phyloP scores from a whole-genome alignment of 2,113 vertebrate genomes.

The Cynopterus brachyotis region DNA sequence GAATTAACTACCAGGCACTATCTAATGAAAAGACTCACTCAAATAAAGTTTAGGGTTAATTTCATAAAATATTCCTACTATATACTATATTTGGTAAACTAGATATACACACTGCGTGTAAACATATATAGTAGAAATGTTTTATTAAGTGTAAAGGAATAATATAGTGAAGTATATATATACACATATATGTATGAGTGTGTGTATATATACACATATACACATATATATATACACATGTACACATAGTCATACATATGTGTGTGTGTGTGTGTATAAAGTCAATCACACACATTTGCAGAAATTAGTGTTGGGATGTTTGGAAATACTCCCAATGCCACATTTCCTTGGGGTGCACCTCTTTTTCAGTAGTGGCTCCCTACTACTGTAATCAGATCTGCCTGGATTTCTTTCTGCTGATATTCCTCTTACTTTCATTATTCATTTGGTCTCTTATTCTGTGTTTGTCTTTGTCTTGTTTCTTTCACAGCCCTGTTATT shows the following conservation, averaged over 20 bases:
- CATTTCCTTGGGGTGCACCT: neutral
- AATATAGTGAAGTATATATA: neutral
- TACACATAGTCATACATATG: no score
- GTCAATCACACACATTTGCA: neutral
- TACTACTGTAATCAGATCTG: constrained; percentile 4
- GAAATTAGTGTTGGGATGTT: neutral
- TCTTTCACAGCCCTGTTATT: constrained; percentile 90
- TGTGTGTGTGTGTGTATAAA: no score
- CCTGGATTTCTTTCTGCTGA: constrained; percentile 84
- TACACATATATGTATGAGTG: no score
- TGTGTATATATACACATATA: neutral
- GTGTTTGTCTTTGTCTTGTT: constrained; percentile 89
- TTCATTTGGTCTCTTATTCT: constrained; percentile 90
- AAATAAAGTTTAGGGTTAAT: neutral
- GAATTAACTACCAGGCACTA: neutral
- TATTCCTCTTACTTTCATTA: constrained; percentile 86
- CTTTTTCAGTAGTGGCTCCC: neutral
- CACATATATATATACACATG: no score
- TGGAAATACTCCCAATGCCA: neutral
- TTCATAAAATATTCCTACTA: constrained; percentile 7
- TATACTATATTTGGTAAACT: neutral
- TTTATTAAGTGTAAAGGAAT: neutral
- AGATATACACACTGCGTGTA: neutral
- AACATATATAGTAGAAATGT: constrained; percentile 21
- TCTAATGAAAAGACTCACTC: constrained; percentile 1